Evolutionary conservation across 2,888 invertebrate genomes (phyloP).

Genomic region (Pteria penguin): DNA sequence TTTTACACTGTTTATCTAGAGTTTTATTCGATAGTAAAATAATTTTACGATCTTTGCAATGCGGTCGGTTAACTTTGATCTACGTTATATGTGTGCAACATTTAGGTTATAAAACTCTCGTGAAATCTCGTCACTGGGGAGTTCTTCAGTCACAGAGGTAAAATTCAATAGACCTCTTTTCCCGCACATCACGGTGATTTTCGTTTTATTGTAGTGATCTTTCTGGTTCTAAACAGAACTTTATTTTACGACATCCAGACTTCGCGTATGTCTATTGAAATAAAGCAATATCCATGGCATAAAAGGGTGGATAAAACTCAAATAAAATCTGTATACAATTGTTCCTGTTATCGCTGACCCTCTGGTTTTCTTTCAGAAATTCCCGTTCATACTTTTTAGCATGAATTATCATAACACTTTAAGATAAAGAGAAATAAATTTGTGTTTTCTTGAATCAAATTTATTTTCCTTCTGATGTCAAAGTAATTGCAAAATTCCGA

Average conservation of each 20-base stretch:
- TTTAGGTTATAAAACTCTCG: slow-evolving; percentile 39
- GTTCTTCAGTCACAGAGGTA: slow-evolving; percentile 14
- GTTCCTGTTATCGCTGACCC: not conserved
- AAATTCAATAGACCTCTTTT: slow-evolving; percentile 15
- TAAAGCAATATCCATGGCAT: not conserved
- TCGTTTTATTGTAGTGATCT: slow-evolving; percentile 17
- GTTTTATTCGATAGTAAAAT: slow-evolving; percentile 35
- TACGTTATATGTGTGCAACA: slow-evolving; percentile 20
- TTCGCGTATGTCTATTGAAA: slow-evolving; percentile 9
- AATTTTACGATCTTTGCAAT: slow-evolving; percentile 20
- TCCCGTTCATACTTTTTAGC: not conserved
- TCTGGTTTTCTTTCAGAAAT: not conserved
- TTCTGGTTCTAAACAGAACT: slow-evolving; percentile 25
- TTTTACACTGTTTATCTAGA: slow-evolving; percentile 32
- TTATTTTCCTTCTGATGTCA: not conserved
- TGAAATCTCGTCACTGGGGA: slow-evolving; percentile 37
- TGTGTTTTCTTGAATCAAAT: not conserved
- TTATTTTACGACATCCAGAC: slow-evolving; percentile 9
- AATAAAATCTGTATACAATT: not conserved
- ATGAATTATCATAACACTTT: not conserved
- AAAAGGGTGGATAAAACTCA: slow-evolving; percentile 18
- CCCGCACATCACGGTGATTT: not conserved
- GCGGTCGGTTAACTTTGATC: slow-evolving; percentile 29
- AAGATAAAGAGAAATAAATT: not conserved
- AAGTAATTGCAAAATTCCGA: no score